phyloP scores from a whole-genome alignment of 2,113 vertebrate genomes.

The Cichladusa arquata region DNA sequence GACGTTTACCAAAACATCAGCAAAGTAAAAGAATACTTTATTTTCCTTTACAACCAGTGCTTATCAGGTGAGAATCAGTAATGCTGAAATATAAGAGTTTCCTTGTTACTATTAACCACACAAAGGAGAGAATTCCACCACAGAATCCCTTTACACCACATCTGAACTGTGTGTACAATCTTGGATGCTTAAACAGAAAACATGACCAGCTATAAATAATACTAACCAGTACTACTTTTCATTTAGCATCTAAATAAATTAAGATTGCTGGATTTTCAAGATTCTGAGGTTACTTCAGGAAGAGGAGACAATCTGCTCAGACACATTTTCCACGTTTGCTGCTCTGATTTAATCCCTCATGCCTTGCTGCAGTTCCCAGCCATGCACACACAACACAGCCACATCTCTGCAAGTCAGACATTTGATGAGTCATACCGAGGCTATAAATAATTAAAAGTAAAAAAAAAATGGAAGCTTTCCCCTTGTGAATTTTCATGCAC shows the following conservation, averaged over 20 bases:
- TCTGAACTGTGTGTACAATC: neutral
- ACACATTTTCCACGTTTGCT: neutral
- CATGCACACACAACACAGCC: neutral
- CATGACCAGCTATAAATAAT: neutral
- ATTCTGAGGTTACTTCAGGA: neutral
- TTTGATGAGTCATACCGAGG: neutral
- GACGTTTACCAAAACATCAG: slow-evolving; percentile 17
- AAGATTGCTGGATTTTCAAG: neutral
- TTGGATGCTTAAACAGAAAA: neutral
- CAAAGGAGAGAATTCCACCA: neutral
- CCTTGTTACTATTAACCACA: neutral
- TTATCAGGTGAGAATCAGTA: neutral
- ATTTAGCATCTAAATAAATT: neutral
- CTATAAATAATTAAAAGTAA: neutral
- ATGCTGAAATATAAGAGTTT: neutral
- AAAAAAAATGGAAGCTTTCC: neutral
- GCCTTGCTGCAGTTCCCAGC: neutral
- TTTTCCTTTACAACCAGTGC: slow-evolving; percentile 4
- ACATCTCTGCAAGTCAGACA: neutral
- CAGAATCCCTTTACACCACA: neutral
- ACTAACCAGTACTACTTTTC: neutral
- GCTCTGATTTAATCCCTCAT: neutral
- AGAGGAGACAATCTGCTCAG: neutral
- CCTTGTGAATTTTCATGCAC: neutral
- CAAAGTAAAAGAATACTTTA: neutral